Evolutionary conservation across 2,113 vertebrate species (phyloP).

Genomic region (Malurus melanocephalus): DNA sequence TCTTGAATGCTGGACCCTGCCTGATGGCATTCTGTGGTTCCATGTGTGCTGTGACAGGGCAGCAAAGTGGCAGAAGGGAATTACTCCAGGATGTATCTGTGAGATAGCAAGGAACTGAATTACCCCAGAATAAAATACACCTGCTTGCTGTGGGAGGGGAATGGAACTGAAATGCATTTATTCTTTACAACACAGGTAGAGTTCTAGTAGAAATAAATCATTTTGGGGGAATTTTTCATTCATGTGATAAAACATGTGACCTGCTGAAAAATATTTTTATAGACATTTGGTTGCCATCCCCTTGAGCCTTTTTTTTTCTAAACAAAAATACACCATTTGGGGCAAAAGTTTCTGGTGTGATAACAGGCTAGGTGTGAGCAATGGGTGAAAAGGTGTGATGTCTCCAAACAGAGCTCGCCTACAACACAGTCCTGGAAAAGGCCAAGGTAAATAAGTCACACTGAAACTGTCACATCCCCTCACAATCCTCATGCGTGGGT

Average conservation of each 20-base stretch:
- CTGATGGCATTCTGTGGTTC: not conserved
- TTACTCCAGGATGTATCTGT: not conserved
- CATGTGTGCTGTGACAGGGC: not conserved
- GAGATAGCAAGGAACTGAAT: not conserved
- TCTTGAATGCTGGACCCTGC: not conserved
- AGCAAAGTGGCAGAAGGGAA: not conserved
- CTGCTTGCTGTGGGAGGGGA: not conserved
- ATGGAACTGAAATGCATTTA: not conserved
- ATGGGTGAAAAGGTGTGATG: conserved; percentile 59
- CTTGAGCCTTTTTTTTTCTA: not conserved
- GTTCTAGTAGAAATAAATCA: not conserved
- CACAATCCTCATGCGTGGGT: not conserved
- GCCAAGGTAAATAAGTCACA: conserved; percentile 57
- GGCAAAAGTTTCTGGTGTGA: conserved; percentile 6
- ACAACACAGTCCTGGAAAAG: not conserved
- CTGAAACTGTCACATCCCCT: conserved; percentile 11
- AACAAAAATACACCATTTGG: not conserved
- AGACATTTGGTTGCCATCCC: not conserved
- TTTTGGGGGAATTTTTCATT: not conserved
- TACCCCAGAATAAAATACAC: not conserved
- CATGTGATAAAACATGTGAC: not conserved
- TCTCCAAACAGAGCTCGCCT: conserved; percentile 33
- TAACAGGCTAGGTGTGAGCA: conserved; percentile 40
- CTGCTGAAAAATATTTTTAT: not conserved
- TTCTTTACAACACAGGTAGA: not conserved